Evolutionary conservation across 2,113 vertebrate species (phyloP).

Genomic region (Salvelinus alpinus): DNA sequence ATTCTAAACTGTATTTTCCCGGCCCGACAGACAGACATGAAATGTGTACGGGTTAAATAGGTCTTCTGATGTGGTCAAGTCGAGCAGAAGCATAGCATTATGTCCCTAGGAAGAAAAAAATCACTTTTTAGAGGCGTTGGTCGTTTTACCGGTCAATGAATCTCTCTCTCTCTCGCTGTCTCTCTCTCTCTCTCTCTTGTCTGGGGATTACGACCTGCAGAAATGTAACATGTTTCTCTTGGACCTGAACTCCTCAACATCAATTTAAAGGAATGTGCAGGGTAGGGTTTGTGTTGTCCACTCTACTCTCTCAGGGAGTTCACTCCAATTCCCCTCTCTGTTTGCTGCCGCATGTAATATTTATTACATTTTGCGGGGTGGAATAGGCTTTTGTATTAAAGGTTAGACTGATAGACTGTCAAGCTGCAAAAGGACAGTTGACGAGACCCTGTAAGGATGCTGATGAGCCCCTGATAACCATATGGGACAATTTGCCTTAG

Average conservation of each 20-base stretch:
- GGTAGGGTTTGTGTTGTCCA: conserved; percentile 28
- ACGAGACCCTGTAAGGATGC: conserved; percentile 2
- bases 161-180: no score
- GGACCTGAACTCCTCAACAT: conserved; percentile 35
- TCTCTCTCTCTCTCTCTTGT: neutral
- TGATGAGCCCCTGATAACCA: neutral
- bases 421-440: conserved; percentile 6
- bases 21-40: conserved; percentile 44
- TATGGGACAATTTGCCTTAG: conserved; percentile 6
- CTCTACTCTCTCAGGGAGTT: conserved; percentile 19
- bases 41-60: conserved; percentile 47
- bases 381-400: conserved; percentile 27
- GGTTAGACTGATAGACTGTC: conserved; percentile 19
- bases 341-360: conserved; percentile 30
- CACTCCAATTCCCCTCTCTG: conserved; percentile 1
- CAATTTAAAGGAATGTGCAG: conserved; percentile 42
- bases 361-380: conserved; percentile 5
- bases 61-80: conserved; percentile 14
- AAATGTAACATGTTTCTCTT: conserved; percentile 50
- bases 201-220: conserved; percentile 37
- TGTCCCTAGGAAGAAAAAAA: conserved; percentile 26
- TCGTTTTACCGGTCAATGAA: conserved; percentile 46
- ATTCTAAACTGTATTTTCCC: conserved; percentile 38
- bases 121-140: conserved; percentile 3
- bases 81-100: neutral